A percentile compares a stretch with the other conserved stretches of the same genome.
Evolutionary conservation across 1,140 invertebrate genomes (phyloP).

Genomic region (Hermetia illucens): DNA sequence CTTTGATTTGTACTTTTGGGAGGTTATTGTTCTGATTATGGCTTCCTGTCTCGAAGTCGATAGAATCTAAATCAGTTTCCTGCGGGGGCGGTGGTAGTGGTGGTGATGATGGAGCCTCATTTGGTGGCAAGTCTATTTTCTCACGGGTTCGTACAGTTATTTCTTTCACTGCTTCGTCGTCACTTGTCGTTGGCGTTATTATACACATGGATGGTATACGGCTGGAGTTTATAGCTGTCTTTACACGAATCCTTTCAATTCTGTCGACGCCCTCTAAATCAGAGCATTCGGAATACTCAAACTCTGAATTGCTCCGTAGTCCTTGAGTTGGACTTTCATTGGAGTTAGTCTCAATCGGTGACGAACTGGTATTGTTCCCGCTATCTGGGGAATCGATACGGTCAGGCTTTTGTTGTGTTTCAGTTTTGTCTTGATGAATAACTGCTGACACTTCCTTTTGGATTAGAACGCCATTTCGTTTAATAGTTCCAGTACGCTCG

Average conservation of each 20-base stretch:
- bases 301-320: constrained; percentile 53
- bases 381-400: constrained; percentile 60
- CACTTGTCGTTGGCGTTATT: constrained; percentile 74
- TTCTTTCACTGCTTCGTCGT: constrained; percentile 56
- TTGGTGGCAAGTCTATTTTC: constrained; percentile 1
- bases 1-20: background rate
- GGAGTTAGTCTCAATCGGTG: constrained; percentile 57
- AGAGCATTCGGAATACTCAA: constrained; percentile 61
- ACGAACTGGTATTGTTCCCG: constrained; percentile 66
- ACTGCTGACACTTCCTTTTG: constrained; percentile 32
- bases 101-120: too few relatives aligned
- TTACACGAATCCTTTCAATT: constrained; percentile 68
- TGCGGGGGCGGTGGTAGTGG: too few relatives aligned
- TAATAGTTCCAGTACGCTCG: constrained; percentile 38
- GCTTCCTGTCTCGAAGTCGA: constrained; percentile 11
- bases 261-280: constrained; percentile 71
- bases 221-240: constrained; percentile 73
- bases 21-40: constrained; percentile 5
- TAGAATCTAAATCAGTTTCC: constrained; percentile 14
- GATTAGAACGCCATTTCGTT: constrained; percentile 28
- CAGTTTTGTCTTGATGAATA: constrained; percentile 45
- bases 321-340: constrained; percentile 45
- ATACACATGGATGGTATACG: constrained; percentile 86
- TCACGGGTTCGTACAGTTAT: too few relatives aligned
- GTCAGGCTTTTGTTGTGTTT: too few relatives aligned